phyloP scores from a whole-genome alignment of 2,888 invertebrate species.

The Agriopis aurantiaria region DNA sequence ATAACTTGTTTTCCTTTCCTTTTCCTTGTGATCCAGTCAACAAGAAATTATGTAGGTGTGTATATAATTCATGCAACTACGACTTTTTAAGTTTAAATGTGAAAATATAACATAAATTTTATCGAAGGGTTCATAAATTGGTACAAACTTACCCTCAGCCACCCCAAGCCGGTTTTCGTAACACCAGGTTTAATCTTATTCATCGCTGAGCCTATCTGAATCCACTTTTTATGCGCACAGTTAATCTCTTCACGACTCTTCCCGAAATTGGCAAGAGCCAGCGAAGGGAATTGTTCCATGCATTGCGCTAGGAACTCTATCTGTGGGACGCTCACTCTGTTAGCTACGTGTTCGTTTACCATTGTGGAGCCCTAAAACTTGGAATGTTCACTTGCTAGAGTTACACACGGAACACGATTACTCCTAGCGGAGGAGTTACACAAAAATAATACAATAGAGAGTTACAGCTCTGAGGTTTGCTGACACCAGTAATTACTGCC shows the following conservation, averaged over 20 bases:
- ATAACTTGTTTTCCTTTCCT: no score
- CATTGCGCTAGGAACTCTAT: slow-evolving; percentile 50
- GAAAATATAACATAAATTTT: no score
- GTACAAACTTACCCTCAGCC: slow-evolving; percentile 35
- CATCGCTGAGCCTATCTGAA: slow-evolving; percentile 50
- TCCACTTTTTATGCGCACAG: slow-evolving; percentile 48
- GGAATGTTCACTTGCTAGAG: no score
- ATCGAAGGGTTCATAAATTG: background rate
- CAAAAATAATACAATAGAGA: no score
- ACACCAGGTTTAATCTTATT: slow-evolving; percentile 48
- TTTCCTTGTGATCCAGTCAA: no score
- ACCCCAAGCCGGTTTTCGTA: slow-evolving; percentile 46
- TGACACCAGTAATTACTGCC: no score
- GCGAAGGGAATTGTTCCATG: slow-evolving; percentile 52
- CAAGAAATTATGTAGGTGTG: no score
- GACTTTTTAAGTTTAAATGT: no score
- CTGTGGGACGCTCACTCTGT: slow-evolving; percentile 37
- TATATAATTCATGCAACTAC: no score
- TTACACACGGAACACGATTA: no score
- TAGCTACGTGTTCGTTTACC: background rate
- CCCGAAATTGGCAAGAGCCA: slow-evolving; percentile 47
- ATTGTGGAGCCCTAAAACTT: background rate
- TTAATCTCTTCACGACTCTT: slow-evolving; percentile 47
- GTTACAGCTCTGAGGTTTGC: no score
- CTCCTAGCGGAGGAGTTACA: no score